Percentiles rank a stretch among this genome's conserved stretches.
Conservation (phyloP, 2,888 invertebrate genomes). For the Gymnoscelis rufifasciata region DNA sequence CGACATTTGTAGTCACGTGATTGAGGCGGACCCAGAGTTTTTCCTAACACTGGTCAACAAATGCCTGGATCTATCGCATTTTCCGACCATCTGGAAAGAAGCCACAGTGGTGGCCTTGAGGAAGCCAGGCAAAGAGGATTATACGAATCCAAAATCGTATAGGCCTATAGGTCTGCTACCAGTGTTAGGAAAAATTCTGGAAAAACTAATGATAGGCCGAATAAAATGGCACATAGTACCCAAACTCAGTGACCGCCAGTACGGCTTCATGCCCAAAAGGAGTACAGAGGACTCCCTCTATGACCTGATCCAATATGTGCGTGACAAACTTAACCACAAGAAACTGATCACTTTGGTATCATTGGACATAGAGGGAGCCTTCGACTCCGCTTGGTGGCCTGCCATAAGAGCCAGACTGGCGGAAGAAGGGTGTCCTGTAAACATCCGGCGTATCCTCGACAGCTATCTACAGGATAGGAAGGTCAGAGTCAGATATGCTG, state of each 20-base stretch:
- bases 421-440: slow-evolving; percentile 7
- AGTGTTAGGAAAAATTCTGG: slow-evolving; percentile 21
- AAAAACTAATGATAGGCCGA: neutral
- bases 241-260: neutral
- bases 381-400: slow-evolving; percentile 1
- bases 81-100: slow-evolving; percentile 16
- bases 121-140: neutral
- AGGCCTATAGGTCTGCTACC: slow-evolving; percentile 20
- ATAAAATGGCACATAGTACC: neutral
- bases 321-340: neutral
- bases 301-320: neutral
- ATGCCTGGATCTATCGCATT: slow-evolving; percentile 20
- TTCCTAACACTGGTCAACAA: slow-evolving; percentile 12
- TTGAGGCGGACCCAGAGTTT: slow-evolving; percentile 11
- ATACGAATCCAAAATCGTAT: slow-evolving; percentile 1
- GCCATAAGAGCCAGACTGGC: slow-evolving; percentile 2
- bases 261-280: neutral
- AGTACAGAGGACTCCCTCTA: neutral
- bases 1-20: slow-evolving; percentile 20
- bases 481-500: neutral
- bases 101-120: slow-evolving; percentile 4
- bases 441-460: neutral
- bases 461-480: slow-evolving; percentile 1
- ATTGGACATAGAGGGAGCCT: slow-evolving; percentile 2
- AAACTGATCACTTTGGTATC: neutral